A percentile compares a stretch with the other conserved stretches of the same genome.
phyloP scores from a whole-genome alignment of 2,113 vertebrate species.

The Anolis carolinensis region DNA sequence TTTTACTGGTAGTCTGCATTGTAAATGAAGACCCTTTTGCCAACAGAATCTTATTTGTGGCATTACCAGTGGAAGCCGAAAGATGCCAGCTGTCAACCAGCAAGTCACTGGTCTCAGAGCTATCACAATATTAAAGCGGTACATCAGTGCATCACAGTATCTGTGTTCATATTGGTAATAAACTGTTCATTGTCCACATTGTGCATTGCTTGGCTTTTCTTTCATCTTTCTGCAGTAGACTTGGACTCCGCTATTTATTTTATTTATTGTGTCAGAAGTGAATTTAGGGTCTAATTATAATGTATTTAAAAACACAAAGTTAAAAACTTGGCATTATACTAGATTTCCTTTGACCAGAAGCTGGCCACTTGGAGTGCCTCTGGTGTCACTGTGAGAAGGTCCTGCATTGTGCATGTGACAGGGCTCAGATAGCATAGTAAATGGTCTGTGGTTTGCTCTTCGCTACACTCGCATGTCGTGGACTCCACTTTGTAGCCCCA shows the following conservation, averaged over 20 bases:
- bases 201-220: conserved; percentile 51
- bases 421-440: too few relatives aligned
- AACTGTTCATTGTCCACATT: conserved; percentile 86
- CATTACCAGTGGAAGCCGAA: conserved; percentile 74
- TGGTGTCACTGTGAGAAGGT: too few relatives aligned
- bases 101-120: conserved; percentile 69
- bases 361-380: too few relatives aligned
- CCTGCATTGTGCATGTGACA: too few relatives aligned
- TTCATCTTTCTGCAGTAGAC: conserved; percentile 6
- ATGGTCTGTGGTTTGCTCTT: too few relatives aligned
- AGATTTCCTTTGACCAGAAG: too few relatives aligned
- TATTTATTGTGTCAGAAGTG: too few relatives aligned
- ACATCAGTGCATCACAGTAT: conserved; percentile 77
- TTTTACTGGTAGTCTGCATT: conserved; percentile 76
- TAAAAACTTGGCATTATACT: too few relatives aligned
- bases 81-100: conserved; percentile 75
- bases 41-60: conserved; percentile 75
- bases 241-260: background rate
- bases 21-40: conserved; percentile 74
- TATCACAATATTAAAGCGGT: conserved; percentile 78
- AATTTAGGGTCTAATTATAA: too few relatives aligned
- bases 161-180: conserved; percentile 91
- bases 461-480: too few relatives aligned
- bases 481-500: too few relatives aligned
- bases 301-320: too few relatives aligned